Conservation (phyloP, 2,797 vertebrate genomes). For the Tokudaia tokunoshimensis region DNA sequence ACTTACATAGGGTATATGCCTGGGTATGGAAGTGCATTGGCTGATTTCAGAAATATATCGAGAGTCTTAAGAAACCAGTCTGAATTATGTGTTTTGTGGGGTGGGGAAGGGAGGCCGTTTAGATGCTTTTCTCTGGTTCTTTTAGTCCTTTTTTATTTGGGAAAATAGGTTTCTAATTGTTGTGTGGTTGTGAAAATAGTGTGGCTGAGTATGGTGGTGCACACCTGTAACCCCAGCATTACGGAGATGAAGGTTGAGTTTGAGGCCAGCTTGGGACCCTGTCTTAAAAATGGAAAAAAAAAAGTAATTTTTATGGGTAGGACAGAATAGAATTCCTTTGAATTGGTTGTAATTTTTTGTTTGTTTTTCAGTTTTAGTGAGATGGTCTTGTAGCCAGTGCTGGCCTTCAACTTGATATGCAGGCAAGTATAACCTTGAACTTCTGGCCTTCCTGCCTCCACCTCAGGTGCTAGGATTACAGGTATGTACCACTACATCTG, state of each 20-base stretch:
- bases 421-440: not conserved
- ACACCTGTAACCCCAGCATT: not conserved
- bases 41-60: not conserved
- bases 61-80: not conserved
- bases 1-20: not conserved
- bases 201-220: not conserved
- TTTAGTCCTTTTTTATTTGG: not conserved
- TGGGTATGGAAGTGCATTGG: not conserved
- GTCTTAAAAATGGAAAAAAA: not conserved
- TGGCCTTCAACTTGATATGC: not conserved
- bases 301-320: not conserved
- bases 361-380: not conserved
- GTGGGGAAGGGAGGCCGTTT: not conserved
- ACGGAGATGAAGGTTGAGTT: not conserved
- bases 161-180: conserved; percentile 34
- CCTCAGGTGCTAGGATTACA: not conserved
- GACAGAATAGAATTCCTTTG: conserved; percentile 15
- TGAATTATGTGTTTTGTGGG: conserved; percentile 1
- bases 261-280: not conserved
- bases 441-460: not conserved
- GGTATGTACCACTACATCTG: not conserved
- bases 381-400: not conserved
- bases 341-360: conserved; percentile 15
- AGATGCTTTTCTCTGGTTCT: not conserved
- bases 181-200: conserved; percentile 2